Base-by-base conservation (phyloP, 2,888 invertebrate species). In the Cosmorhoe ocellata region DNA sequence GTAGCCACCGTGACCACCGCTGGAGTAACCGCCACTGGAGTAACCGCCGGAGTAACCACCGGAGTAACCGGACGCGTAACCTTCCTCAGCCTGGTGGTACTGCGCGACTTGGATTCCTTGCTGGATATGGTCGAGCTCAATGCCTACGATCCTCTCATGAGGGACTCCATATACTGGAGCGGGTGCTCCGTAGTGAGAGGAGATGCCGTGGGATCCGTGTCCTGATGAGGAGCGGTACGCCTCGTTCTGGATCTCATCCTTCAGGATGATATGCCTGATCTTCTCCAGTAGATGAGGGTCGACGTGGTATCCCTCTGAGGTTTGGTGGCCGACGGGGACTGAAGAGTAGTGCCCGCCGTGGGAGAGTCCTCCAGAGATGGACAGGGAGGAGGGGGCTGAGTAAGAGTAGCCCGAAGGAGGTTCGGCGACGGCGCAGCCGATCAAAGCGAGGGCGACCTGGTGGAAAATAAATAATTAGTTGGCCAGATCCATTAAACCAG, bases 61-160 rank as follows among this genome's bases (percentile, higher is more conserved):
- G 67, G 84, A 81, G 59, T 76, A 76, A 8, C 81, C 81, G 33
- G 70, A 56, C 10, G 79, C 69, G 71, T 87, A 76, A 53, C 91
- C 92, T 59, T 93, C 92, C 52, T 92, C 91, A 58, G 93, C 92
- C 79, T 95, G 95, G 74, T 95, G 93, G 91, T 95, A 96, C 76
- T 96, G 96, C 22, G 96, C 96, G 27, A 96, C 96, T 80, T 96
- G 96, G 81, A 96, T 94, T 59, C 95, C 96, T 72, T 96, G 96
- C 74, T 95, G 95, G 69, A 96, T 93, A 58, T 95, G 95, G 72
- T 95, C 96, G 53, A 96, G 92, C 81, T 96, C 95, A 70, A 96
- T 94, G 52, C 96, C 96, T 51, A 96, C 95, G 56, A 96, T 94
- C 60, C 93, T 92, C 39, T 92, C 90, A 0, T 84, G 60, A 44